phyloP scores from a whole-genome alignment of 2,113 vertebrate species.

The Ceyx melanurus region DNA sequence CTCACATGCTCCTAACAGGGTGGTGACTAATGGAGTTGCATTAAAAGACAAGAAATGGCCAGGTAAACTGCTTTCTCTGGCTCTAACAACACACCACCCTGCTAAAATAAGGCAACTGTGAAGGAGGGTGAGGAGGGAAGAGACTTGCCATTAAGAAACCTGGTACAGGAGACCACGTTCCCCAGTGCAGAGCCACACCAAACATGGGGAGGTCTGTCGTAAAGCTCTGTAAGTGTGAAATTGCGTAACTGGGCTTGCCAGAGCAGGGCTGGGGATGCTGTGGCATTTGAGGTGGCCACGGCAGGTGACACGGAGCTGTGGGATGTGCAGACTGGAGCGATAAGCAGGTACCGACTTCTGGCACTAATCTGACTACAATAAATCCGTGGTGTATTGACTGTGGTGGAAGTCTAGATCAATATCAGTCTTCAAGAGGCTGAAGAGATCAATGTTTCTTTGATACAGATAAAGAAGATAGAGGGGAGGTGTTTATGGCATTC shows the following conservation, averaged over 20 bases:
- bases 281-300: not conserved
- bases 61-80: not conserved
- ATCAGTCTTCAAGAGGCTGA: conserved; percentile 3
- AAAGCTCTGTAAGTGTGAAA: not conserved
- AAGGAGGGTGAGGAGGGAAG: not conserved
- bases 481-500: not conserved
- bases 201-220: fast-evolving
- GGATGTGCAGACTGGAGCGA: fast-evolving
- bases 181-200: not conserved
- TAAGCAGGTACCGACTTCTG: not conserved
- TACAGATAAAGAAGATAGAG: conserved; percentile 16
- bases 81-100: not conserved
- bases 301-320: not conserved
- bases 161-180: not conserved
- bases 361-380: not conserved
- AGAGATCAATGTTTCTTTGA: conserved; percentile 27
- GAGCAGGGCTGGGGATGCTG: not conserved
- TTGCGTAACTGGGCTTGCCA: not conserved
- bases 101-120: not conserved
- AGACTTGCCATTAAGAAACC: not conserved
- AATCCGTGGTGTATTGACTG: not conserved
- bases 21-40: not conserved
- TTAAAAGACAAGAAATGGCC: not conserved
- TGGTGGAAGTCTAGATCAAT: not conserved
- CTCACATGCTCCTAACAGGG: fast-evolving